phyloP scores from a whole-genome alignment of 2,797 vertebrate species.

The Tolypeutes matacus region DNA sequence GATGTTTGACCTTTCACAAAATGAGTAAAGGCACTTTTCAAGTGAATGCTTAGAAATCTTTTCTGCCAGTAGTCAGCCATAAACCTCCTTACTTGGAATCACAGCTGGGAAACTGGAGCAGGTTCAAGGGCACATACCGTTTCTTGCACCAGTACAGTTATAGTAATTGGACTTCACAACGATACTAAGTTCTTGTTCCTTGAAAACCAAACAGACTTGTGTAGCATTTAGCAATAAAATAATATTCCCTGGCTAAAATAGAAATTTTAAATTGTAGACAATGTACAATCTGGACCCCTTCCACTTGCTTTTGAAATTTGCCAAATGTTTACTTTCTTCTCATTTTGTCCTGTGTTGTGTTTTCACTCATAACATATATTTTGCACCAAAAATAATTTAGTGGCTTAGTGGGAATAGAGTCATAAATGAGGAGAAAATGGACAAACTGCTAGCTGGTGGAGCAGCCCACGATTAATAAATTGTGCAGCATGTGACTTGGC shows the following conservation, averaged over 20 bases:
- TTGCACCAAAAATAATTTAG: conserved; percentile 85
- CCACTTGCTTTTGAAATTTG: conserved; percentile 80
- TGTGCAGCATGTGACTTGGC: conserved; percentile 85
- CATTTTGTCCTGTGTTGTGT: conserved; percentile 76
- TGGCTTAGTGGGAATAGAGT: conserved; percentile 83
- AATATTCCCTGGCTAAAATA: conserved; percentile 73
- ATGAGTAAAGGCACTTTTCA: conserved; percentile 67
- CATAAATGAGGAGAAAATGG: conserved; percentile 86
- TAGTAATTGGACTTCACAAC: conserved; percentile 77
- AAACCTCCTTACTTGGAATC: conserved; percentile 71
- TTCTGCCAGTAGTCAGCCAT: conserved; percentile 63
- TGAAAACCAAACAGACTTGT: conserved; percentile 67
- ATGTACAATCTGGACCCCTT: conserved; percentile 68
- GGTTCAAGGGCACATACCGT: conserved; percentile 64
- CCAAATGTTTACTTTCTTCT: conserved; percentile 84
- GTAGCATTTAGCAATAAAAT: conserved; percentile 80
- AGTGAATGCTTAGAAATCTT: conserved; percentile 57
- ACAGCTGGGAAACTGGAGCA: conserved; percentile 65
- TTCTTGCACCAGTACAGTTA: conserved; percentile 48
- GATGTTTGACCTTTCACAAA: conserved; percentile 60
- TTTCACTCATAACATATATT: conserved; percentile 82
- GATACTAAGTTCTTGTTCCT: conserved; percentile 67
- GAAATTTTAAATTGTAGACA: conserved; percentile 57
- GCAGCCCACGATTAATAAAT: conserved; percentile 87
- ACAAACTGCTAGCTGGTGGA: conserved; percentile 85